Percentiles rank a stretch among this genome's conserved stretches.
Evolutionary conservation across 1,140 invertebrate genomes (phyloP).

Genomic region (Rhagoletis zephyria): DNA sequence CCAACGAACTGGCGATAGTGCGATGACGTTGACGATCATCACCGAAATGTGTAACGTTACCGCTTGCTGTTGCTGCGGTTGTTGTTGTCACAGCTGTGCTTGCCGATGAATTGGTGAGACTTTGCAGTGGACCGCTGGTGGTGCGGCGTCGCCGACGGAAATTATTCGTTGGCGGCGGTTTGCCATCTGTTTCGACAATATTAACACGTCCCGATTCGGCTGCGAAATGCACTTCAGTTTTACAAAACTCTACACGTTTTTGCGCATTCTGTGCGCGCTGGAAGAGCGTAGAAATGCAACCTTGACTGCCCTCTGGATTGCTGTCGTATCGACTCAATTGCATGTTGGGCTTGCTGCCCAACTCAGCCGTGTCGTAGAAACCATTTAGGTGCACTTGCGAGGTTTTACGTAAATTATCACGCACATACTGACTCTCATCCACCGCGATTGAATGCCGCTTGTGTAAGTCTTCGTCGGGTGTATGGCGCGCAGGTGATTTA

Average conservation of each 20-base stretch:
- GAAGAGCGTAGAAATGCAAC: constrained; percentile 60
- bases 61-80: neutral
- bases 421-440: constrained; percentile 75
- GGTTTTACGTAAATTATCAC: constrained; percentile 65
- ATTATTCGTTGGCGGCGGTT: constrained; percentile 85
- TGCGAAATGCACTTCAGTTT: constrained; percentile 88
- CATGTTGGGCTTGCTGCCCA: constrained; percentile 55
- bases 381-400: constrained; percentile 67
- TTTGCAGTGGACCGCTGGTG: constrained; percentile 70
- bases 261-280: constrained; percentile 65
- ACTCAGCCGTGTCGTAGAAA: constrained; percentile 56
- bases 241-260: constrained; percentile 88
- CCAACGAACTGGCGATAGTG: constrained; percentile 7
- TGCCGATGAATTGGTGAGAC: constrained; percentile 65
- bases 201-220: constrained; percentile 87
- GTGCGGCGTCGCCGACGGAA: constrained; percentile 80
- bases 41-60: constrained; percentile 40
- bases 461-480: constrained; percentile 66
- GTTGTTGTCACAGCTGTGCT: constrained; percentile 1
- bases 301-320: constrained; percentile 66
- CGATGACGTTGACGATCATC: constrained; percentile 25
- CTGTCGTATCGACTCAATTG: neutral
- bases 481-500: neutral
- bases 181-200: constrained; percentile 89
- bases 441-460: constrained; percentile 78